Conservation (phyloP, 2,888 invertebrate species). For the Parnassius mnemosyne region DNA sequence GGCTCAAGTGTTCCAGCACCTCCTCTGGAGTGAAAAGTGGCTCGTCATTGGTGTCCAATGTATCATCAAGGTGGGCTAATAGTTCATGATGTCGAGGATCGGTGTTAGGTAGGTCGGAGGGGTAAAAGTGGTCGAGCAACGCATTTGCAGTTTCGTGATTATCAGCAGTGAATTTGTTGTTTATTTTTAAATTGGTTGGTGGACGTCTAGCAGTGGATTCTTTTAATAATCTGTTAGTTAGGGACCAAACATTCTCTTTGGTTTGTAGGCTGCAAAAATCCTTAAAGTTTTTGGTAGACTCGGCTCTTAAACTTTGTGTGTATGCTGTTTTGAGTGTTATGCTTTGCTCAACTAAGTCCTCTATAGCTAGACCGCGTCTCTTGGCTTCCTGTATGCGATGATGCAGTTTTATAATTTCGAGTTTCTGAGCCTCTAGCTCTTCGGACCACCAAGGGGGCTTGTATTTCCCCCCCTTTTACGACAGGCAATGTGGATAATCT, state of each 20-base stretch:
- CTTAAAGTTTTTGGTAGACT: constrained; percentile 24
- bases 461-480: neutral
- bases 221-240: constrained; percentile 29
- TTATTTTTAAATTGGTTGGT: constrained; percentile 20
- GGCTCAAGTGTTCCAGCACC: no score
- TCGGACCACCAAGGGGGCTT: constrained; percentile 1
- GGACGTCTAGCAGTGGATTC: neutral
- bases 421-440: neutral
- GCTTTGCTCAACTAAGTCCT: neutral
- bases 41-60: no score
- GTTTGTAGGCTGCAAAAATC: constrained; percentile 24
- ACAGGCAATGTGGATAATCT: neutral
- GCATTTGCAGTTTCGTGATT: constrained; percentile 21
- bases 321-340: neutral
- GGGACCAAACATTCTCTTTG: constrained; percentile 31
- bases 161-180: constrained; percentile 12
- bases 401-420: neutral
- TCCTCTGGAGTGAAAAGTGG: no score
- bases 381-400: neutral
- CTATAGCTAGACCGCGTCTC: neutral
- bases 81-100: no score
- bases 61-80: no score
- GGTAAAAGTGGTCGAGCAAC: constrained; percentile 18
- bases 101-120: no score
- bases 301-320: neutral